Conservation (phyloP, 2,888 invertebrate species). For the Ormia ochracea region DNA sequence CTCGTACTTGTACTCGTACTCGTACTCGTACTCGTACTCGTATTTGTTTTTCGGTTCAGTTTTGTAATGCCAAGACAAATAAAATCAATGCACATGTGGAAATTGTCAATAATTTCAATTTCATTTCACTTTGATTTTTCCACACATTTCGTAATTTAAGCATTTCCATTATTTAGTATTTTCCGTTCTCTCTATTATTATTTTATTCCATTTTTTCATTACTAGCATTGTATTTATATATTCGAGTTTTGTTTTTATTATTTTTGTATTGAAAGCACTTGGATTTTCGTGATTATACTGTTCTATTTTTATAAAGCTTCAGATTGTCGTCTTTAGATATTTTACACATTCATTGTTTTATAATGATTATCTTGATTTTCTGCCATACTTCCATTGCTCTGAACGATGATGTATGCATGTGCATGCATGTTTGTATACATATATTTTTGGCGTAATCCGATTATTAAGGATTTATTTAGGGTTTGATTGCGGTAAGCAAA, state of each 20-base stretch:
- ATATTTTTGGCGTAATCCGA: constrained; percentile 26
- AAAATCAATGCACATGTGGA: constrained; percentile 72
- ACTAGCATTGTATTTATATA: not conserved
- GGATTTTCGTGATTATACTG: not conserved
- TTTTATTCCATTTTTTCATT: not conserved
- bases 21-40: not conserved
- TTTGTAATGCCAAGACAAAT: constrained; percentile 55
- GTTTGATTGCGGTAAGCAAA: no score
- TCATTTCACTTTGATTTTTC: constrained; percentile 74
- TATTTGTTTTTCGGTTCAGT: constrained; percentile 63
- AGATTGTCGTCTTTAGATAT: not conserved
- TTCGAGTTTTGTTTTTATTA: not conserved
- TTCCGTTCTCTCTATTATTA: not conserved
- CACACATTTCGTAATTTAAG: constrained; percentile 59
- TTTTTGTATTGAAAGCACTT: not conserved
- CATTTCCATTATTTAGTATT: not conserved
- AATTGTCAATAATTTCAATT: constrained; percentile 75
- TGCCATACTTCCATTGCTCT: not conserved
- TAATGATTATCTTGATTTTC: not conserved
- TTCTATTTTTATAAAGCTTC: not conserved
- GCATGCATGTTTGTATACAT: no score
- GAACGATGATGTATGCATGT: no score
- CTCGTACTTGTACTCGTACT: no score
- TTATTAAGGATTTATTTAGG: constrained; percentile 16
- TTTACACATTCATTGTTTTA: constrained; percentile 1